Percentiles rank a stretch among this genome's conserved stretches.
Evolutionary conservation across 2,888 invertebrate species (phyloP).

Genomic region (Drosophila siamana): DNA sequence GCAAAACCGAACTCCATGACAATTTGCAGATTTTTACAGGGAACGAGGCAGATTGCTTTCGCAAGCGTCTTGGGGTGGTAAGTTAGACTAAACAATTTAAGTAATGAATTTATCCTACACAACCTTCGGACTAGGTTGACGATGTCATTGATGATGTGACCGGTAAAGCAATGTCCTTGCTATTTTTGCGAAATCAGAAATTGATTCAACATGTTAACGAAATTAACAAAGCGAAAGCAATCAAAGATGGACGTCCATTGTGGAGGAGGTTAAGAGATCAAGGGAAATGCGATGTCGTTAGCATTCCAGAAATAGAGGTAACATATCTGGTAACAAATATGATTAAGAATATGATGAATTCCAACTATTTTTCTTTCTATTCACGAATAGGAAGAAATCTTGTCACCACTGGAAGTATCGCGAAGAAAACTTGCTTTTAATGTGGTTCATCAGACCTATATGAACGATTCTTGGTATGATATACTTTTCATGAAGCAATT

Average conservation of each 20-base stretch:
- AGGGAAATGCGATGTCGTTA: slow-evolving; percentile 17
- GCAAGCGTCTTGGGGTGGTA: neutral
- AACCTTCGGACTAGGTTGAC: neutral
- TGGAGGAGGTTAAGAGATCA: slow-evolving; percentile 16
- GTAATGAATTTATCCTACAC: neutral
- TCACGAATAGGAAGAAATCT: slow-evolving; percentile 7
- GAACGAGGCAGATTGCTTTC: neutral
- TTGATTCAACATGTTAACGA: neutral
- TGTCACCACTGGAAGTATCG: slow-evolving; percentile 10
- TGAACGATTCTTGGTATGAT: slow-evolving; percentile 2
- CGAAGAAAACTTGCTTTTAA: slow-evolving; percentile 13
- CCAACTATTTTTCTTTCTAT: no score
- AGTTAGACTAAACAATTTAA: neutral
- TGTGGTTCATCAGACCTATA: slow-evolving; percentile 14
- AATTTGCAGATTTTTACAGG: slow-evolving; percentile 2
- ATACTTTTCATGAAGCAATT: slow-evolving; percentile 5
- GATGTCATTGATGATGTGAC: slow-evolving; percentile 5
- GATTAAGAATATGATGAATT: no score
- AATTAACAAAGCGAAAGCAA: neutral
- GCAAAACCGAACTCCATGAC: neutral
- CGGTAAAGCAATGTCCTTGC: neutral
- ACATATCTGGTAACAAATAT: no score
- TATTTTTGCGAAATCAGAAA: slow-evolving; percentile 2
- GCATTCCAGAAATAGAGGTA: slow-evolving; percentile 12
- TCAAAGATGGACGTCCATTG: neutral